Conservation (phyloP, 2,888 invertebrate species). For the Yponomeuta evonymella region DNA sequence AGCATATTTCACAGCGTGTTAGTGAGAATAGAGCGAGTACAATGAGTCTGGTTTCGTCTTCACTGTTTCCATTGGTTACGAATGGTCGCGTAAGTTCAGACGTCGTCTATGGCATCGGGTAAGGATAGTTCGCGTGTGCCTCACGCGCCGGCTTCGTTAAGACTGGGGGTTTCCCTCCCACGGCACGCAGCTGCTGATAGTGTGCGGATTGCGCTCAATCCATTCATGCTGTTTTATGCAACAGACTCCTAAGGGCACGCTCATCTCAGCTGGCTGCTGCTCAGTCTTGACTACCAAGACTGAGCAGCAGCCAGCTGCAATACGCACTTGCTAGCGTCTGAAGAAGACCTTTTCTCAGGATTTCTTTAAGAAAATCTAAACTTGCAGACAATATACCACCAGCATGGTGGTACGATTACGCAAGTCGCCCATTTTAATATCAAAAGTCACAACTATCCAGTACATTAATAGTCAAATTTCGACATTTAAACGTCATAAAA, state of each 20-base stretch:
- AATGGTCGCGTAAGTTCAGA: conserved; percentile 62
- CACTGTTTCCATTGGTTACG: conserved; percentile 67
- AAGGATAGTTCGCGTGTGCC: conserved; percentile 63
- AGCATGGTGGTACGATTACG: too few species aligned
- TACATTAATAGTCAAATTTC: too few species aligned
- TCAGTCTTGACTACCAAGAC: neutral
- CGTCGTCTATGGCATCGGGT: conserved; percentile 53
- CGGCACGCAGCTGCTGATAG: conserved; percentile 38
- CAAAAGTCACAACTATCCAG: too few species aligned
- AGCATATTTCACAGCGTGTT: conserved; percentile 65
- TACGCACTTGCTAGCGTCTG: too few species aligned
- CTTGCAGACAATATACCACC: too few species aligned
- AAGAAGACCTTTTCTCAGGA: too few species aligned
- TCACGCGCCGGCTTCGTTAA: conserved; percentile 63
- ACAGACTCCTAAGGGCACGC: neutral
- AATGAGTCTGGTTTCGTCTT: conserved; percentile 63
- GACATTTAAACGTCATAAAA: too few species aligned
- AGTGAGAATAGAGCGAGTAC: conserved; percentile 49
- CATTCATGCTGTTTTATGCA: conserved; percentile 12
- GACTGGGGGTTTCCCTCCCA: conserved; percentile 70
- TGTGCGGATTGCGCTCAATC: conserved; percentile 5
- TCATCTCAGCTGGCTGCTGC: neutral
- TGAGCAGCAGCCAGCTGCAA: too few species aligned
- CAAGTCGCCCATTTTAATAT: too few species aligned
- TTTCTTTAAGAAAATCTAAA: too few species aligned